Evolutionary conservation across 2,797 vertebrate species (phyloP), one percentile per base, ranked within the genome.

Genomic region (Molothrus aeneus): DNA sequence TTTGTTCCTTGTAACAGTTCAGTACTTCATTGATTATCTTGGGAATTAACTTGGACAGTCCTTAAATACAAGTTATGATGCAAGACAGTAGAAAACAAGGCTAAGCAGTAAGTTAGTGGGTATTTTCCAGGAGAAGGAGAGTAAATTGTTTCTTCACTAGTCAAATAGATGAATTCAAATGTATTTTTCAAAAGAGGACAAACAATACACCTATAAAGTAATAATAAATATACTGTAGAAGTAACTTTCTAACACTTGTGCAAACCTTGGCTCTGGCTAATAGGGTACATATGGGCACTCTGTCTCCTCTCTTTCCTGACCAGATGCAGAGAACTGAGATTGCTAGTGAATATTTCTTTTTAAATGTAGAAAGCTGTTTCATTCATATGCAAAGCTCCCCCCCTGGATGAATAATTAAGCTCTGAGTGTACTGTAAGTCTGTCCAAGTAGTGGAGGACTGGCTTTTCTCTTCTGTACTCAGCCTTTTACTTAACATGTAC

Each of bases 371-470:
- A 88, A 75, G 90, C 88, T 82, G 77, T 90, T 88, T 92, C 83
- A 86, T 97, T 96, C 93, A 90, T 90, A 95, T 94, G 93, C 90
- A 93, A 70, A 96, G 63, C 26, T 56, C 25, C 24, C 24, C 24
- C 24, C 22, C n/a, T 71, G 51, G 82, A 53, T 65, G 63, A 96
- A 88, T 88, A 82, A 93, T 94, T 86, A 86, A 88, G 63, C 60
- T 81, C 40, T 60, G 83, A 92, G 70, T 59, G 43, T 81, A 84
- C 83, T 81, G 22, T 88, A 93, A 63, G 81, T 69, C 83, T 85
- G 89, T 95, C 92, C 90, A 92, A 88, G 83, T n/a, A 66, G 57
- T 65, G 70, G 40, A 81, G 66, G 50, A 47, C 59, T 63, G 72
- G 56, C 88, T 90, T 79, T 92, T 94, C 54, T 95, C n/a, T 81